Evolutionary conservation across 92 coral and sea anemone species (phyloP).

Genomic region (Blastomussa wellsi): DNA sequence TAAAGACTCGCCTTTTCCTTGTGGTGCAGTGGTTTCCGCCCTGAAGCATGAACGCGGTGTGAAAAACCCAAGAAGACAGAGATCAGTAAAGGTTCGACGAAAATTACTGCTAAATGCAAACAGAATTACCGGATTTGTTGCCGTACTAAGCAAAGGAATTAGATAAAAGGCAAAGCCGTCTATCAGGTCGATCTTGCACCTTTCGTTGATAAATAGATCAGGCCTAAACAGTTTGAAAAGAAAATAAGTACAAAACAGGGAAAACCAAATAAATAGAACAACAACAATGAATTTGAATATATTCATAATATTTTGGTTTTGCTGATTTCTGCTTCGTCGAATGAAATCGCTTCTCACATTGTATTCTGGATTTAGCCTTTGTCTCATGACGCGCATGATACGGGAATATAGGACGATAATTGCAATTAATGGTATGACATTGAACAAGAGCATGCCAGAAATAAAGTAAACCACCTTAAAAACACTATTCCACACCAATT

Average conservation of each 20-base stretch:
- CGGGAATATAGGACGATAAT: slow-evolving; percentile 7
- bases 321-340: neutral
- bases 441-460: neutral
- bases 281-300: slow-evolving; percentile 16
- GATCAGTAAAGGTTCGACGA: neutral
- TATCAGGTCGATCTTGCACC: neutral
- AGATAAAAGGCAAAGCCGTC: neutral
- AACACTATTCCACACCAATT: neutral
- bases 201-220: neutral
- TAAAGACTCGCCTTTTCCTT: no score
- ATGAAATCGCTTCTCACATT: neutral
- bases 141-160: slow-evolving; percentile 4
- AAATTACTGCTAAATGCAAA: slow-evolving; percentile 21
- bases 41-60: neutral
- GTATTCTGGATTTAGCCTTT: neutral
- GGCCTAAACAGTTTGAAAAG: neutral
- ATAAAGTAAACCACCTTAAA: neutral
- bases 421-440: neutral
- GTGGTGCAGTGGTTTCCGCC: neutral
- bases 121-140: slow-evolving; percentile 10
- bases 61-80: neutral
- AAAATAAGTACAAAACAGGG: neutral
- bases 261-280: neutral
- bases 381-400: neutral
- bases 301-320: neutral